Conservation (phyloP, 2,888 invertebrate species). For the Hoplodrina blanda region DNA sequence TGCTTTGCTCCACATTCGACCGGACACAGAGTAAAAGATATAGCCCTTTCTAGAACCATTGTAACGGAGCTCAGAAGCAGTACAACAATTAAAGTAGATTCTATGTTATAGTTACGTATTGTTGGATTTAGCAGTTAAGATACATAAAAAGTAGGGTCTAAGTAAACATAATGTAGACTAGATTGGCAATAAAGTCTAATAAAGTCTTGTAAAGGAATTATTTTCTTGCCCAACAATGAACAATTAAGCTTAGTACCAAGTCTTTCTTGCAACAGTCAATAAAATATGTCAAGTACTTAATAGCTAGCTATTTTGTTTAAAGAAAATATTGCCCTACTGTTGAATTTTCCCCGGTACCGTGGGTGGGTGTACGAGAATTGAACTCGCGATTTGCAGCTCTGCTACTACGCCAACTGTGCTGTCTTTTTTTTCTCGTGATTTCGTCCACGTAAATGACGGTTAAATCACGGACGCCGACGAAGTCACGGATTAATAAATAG, state of each 20-base stretch:
- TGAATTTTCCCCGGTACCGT: too few species aligned
- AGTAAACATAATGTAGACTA: slow-evolving; percentile 12
- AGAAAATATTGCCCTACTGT: too few species aligned
- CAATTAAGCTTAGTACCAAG: background rate
- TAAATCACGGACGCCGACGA: too few species aligned
- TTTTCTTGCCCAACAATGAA: slow-evolving; percentile 10
- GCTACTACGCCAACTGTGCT: too few species aligned
- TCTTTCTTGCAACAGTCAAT: background rate
- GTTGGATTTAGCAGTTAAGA: slow-evolving; percentile 17
- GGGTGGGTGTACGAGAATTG: too few species aligned
- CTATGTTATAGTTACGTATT: slow-evolving; percentile 13
- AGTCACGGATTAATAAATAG: too few species aligned
- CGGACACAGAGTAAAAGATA: slow-evolving; percentile 45
- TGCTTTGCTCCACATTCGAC: slow-evolving; percentile 38
- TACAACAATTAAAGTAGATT: slow-evolving; percentile 25
- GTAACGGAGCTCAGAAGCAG: slow-evolving; percentile 28
- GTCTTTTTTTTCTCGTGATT: too few species aligned
- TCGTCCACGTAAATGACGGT: too few species aligned
- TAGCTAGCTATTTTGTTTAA: too few species aligned
- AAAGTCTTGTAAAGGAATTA: background rate
- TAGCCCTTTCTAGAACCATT: slow-evolving; percentile 51
- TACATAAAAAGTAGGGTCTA: slow-evolving; percentile 28
- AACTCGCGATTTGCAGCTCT: too few species aligned
- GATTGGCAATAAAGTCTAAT: background rate
- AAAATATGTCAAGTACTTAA: too few species aligned